Conservation (phyloP, 2,113 vertebrate genomes). For the Heterocephalus glaber region DNA sequence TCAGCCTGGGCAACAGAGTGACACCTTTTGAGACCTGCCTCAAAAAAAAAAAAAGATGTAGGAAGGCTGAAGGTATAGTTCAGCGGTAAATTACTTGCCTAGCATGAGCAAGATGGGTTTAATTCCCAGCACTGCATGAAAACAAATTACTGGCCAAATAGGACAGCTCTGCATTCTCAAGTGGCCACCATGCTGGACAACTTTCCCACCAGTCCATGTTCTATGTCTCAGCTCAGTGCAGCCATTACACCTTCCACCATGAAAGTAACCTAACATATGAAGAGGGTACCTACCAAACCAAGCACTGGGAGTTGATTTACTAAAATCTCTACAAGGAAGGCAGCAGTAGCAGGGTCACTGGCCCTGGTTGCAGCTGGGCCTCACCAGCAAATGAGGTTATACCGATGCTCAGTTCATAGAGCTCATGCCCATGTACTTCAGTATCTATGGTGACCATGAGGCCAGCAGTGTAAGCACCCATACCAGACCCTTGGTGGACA, state of each 20-base stretch:
- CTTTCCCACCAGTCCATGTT: slow-evolving; percentile 94
- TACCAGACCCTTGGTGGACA: slow-evolving; percentile 94
- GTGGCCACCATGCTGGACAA: slow-evolving; percentile 96
- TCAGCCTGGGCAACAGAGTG: neutral
- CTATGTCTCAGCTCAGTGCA: slow-evolving; percentile 95
- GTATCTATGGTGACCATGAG: slow-evolving; percentile 95
- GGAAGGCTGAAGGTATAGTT: neutral
- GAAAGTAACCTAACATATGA: slow-evolving; percentile 93
- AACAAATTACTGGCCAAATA: slow-evolving; percentile 92
- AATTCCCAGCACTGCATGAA: neutral
- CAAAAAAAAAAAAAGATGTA: neutral
- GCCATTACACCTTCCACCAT: slow-evolving; percentile 93
- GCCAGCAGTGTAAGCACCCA: slow-evolving; percentile 95
- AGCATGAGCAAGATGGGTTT: neutral
- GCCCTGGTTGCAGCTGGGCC: slow-evolving; percentile 92
- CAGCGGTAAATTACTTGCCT: neutral
- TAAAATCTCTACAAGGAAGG: slow-evolving; percentile 94
- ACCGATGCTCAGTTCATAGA: slow-evolving; percentile 91
- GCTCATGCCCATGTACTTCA: slow-evolving; percentile 96
- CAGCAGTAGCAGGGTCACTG: slow-evolving; percentile 94
- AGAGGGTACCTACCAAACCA: slow-evolving; percentile 91
- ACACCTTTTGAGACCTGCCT: no score
- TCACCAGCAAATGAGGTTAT: slow-evolving; percentile 96
- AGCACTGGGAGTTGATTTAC: slow-evolving; percentile 96
- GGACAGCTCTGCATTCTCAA: slow-evolving; percentile 93